Percentiles rank a stretch among this genome's conserved stretches.
Conservation (phyloP, 2,113 vertebrate species). For the Shinisaurus crocodilurus region DNA sequence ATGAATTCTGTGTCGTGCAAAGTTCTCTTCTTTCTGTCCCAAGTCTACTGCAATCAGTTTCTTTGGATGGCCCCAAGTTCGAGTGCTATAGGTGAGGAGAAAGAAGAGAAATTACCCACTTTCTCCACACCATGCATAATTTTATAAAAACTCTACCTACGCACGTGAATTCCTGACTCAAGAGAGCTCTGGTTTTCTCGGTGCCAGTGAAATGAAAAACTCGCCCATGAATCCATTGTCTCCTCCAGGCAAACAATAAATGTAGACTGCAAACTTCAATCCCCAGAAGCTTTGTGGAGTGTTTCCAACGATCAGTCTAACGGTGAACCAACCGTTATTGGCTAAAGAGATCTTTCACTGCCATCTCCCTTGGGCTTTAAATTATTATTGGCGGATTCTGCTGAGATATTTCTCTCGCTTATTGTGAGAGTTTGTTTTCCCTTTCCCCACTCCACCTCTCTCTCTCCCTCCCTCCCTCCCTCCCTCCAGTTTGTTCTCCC, state of each 20-base stretch:
- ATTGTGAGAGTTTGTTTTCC: slow-evolving; percentile 61
- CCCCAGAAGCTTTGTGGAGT: neutral
- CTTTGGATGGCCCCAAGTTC: neutral
- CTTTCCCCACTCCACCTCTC: neutral
- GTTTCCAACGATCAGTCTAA: slow-evolving; percentile 8
- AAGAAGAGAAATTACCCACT: neutral
- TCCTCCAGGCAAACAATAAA: neutral
- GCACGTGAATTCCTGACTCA: neutral
- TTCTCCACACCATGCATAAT: neutral
- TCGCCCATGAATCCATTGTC: neutral
- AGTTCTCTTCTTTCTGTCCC: neutral
- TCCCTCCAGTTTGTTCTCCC: neutral
- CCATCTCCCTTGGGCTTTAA: slow-evolving; percentile 49
- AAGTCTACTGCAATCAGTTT: neutral
- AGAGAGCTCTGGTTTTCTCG: neutral
- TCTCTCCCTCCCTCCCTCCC: neutral
- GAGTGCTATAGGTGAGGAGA: neutral
- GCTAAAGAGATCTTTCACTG: slow-evolving; percentile 34
- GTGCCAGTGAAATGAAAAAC: accelerated
- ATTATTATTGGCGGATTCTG: slow-evolving; percentile 55
- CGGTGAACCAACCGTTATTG: slow-evolving; percentile 26
- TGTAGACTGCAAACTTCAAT: neutral
- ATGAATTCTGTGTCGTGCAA: neutral
- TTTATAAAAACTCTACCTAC: neutral
- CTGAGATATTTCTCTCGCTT: slow-evolving; percentile 55